Evolutionary conservation across 64 coral and sea anemone genomes (phyloP), one percentile per base, ranked within the genome.

Genomic region (Exaiptasia diaphana): DNA sequence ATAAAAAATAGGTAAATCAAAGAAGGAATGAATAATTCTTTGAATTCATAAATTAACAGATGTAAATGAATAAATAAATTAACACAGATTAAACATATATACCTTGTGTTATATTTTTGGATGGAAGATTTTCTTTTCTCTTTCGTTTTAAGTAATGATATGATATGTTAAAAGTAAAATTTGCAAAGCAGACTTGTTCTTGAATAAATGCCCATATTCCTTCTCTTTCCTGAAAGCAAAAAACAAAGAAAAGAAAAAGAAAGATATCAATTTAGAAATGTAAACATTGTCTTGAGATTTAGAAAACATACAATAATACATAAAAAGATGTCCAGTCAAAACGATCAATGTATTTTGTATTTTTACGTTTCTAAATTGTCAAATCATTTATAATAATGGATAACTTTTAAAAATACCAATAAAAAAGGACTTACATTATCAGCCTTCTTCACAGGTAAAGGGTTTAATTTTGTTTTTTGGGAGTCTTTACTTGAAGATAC

Each of bases 181-280:
- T 83, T 15, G 84, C 84, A 87, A 97, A 97, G 41, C 71, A 27
- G 76, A 97, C 74, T 67, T 41, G 82, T 39, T 97, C 94, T 38
- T 78, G 75, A 21, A 79, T 32, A 6, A 73, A 49, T 27, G 50
- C 71, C 94, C 94, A 97, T 13, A 63, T 77, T 29, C 67, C 87
- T 68, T 96, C 92, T 75, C 59, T 85, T 20, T 85, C 52, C 92
- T 96, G 24, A 46, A 46, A 46, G 43, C 5, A 46, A 46, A 46
- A 46, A 46, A 46, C 43, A 46, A 46, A 8, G 6, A 46, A 8
- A 46, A 46, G 15, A 46, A 15, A 46, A 46, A 8, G 43, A 46
- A 46, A 46, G 43, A 46, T 46, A 46, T 46, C 43, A 46, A 46
- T 46, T 46, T 7, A 46, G 6, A 46, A 46, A 46, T 46, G 15